phyloP scores from a whole-genome alignment of 2,888 invertebrate genomes.

The Meteorus cinctellus region DNA sequence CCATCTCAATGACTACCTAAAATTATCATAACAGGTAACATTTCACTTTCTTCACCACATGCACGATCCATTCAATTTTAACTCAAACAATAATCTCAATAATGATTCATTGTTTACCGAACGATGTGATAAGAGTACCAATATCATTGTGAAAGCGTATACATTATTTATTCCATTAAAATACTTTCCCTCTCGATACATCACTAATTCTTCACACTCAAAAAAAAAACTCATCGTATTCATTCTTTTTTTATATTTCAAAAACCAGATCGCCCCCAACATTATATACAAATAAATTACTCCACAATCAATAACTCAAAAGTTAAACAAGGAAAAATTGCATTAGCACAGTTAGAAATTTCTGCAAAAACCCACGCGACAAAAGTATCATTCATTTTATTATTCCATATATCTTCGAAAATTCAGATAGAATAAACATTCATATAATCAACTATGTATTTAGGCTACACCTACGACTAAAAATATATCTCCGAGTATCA shows the following conservation, averaged over 20 bases:
- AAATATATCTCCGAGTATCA: constrained; percentile 1
- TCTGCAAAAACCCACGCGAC: constrained; percentile 35
- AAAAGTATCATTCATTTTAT: constrained; percentile 35
- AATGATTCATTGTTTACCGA: constrained; percentile 43
- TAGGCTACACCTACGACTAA: constrained; percentile 53
- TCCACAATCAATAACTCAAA: no score
- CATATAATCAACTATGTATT: constrained; percentile 47
- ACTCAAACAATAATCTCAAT: neutral
- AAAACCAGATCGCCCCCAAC: no score
- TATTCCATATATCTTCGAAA: neutral
- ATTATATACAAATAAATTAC: no score
- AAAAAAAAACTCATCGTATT: no score
- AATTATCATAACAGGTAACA: no score
- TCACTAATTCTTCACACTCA: no score
- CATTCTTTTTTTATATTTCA: no score
- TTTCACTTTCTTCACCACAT: no score
- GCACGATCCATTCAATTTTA: no score
- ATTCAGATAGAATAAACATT: neutral
- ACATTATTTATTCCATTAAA: constrained; percentile 43
- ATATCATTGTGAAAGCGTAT: constrained; percentile 55
- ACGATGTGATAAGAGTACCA: constrained; percentile 56
- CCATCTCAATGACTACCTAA: no score
- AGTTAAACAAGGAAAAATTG: no score
- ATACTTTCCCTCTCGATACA: constrained; percentile 57
- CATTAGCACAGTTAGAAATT: no score